Conservation (phyloP, 2,888 invertebrate genomes). For the Xestoiulus laeticollis region DNA sequence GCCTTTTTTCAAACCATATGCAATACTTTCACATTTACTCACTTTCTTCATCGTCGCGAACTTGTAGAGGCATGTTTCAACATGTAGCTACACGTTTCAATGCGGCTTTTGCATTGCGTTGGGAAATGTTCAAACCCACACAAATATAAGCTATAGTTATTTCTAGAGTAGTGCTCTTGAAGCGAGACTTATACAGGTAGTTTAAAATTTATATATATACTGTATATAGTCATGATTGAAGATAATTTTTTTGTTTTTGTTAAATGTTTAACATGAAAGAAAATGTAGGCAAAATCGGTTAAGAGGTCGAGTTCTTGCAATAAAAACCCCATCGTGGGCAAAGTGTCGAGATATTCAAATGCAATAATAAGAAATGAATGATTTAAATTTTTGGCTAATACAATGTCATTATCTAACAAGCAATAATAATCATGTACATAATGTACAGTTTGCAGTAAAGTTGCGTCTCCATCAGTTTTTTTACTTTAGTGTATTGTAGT, state of each 20-base stretch:
- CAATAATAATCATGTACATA: no score
- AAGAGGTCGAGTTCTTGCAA: slow-evolving; percentile 16
- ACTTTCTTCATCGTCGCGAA: slow-evolving; percentile 23
- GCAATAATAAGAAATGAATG: background rate
- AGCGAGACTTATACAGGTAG: slow-evolving; percentile 5
- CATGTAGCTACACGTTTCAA: background rate
- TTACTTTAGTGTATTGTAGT: no score
- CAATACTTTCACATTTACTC: slow-evolving; percentile 46
- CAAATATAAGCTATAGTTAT: slow-evolving; percentile 39
- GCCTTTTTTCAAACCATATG: slow-evolving; percentile 49
- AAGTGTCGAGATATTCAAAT: background rate
- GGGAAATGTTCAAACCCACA: slow-evolving; percentile 30
- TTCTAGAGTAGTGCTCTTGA: slow-evolving; percentile 17
- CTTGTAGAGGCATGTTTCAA: background rate
- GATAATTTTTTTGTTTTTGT: slow-evolving; percentile 35
- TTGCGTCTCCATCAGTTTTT: no score
- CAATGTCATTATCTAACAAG: no score
- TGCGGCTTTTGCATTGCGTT: slow-evolving; percentile 36
- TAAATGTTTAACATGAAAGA: slow-evolving; percentile 6
- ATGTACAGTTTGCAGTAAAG: no score
- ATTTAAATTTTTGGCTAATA: no score
- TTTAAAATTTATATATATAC: slow-evolving; percentile 32
- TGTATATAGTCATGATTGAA: slow-evolving; percentile 41
- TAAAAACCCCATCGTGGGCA: background rate
- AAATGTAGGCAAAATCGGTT: slow-evolving; percentile 21